Base-by-base conservation (phyloP, 2,797 vertebrate genomes). In the Rhincodon typus region DNA sequence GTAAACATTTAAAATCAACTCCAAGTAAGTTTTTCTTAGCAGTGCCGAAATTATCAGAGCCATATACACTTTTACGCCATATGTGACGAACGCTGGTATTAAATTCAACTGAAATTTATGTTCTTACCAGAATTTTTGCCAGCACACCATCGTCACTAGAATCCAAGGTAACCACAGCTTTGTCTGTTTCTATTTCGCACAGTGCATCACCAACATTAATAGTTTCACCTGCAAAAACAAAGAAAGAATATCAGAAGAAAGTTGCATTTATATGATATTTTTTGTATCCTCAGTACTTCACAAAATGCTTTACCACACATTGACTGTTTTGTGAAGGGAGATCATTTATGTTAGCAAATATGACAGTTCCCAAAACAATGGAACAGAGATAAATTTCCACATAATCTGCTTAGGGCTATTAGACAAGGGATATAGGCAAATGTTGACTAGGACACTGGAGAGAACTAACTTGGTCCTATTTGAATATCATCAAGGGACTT, bases 181-280 rank as follows among this genome's bases (percentile, higher is more conserved):
- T 99, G 97, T 99, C 99, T 0, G 99, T 99, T 98, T 99, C 99
- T 70, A 99, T 99, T 97, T 99, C 99, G 97, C 99, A 99, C 86
- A 99, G 97, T 0, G 98, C 98, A 96, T 99, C 99, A 27, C 99
- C 99, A 91, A 96, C 97, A 96, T 97, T 98, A 96, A 99, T 99
- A 0, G 96, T 96, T 95, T 99, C 99, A 97, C 99, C 99, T 99
- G 97, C 23, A 97, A 97, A 97, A 97, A 17, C 96, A 38, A 96
- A 96, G 30, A 46, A 95, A 66, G 12, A 27, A 82, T 27, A 95
- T 95, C 90, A 69, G n/a, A 42, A 93, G 19, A 38, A 38, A 69
- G 19, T 66, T 91, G 27, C 30, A 91, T 91, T 91, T 66, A 19
- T 21, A n/a, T 66, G 66, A 15, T 34, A 66, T 15, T 25, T 25